Evolutionary conservation across 2,797 vertebrate genomes (phyloP).

Genomic region (Rhinoraja longicauda): DNA sequence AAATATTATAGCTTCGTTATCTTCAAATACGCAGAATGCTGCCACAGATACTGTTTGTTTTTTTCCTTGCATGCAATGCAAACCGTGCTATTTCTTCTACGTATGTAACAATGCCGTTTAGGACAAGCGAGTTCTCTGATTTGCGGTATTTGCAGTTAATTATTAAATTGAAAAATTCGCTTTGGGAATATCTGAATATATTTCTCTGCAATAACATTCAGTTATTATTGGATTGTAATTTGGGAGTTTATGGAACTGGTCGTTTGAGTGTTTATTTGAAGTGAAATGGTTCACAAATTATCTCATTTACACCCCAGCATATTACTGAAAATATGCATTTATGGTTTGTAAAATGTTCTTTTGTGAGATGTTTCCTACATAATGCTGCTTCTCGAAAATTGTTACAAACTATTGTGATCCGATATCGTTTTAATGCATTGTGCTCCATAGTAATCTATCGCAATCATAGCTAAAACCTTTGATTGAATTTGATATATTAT

Average conservation of each 20-base stretch:
- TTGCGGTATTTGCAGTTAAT: not conserved
- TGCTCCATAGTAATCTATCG: too few species aligned
- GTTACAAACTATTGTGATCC: not conserved
- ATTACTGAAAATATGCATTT: not conserved
- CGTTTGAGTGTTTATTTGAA: too few species aligned
- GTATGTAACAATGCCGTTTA: not conserved
- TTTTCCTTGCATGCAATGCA: too few species aligned
- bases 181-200: not conserved
- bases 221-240: too few species aligned
- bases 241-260: not conserved
- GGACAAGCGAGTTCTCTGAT: not conserved
- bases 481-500: too few species aligned
- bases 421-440: not conserved
- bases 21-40: not conserved
- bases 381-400: not conserved
- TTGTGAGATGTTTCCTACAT: not conserved
- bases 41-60: not conserved
- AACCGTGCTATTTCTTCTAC: not conserved
- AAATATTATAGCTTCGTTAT: not conserved
- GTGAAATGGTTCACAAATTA: not conserved
- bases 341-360: not conserved
- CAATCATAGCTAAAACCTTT: too few species aligned
- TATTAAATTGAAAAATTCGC: not conserved
- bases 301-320: not conserved
- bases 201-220: too few species aligned